A percentile compares a stretch with the other conserved stretches of the same genome.
These are phyloP conservation scores for Zygothrica quintamaculata DNA, from an alignment of 2,888 invertebrate species.

Conservation along the genomic window DNA sequence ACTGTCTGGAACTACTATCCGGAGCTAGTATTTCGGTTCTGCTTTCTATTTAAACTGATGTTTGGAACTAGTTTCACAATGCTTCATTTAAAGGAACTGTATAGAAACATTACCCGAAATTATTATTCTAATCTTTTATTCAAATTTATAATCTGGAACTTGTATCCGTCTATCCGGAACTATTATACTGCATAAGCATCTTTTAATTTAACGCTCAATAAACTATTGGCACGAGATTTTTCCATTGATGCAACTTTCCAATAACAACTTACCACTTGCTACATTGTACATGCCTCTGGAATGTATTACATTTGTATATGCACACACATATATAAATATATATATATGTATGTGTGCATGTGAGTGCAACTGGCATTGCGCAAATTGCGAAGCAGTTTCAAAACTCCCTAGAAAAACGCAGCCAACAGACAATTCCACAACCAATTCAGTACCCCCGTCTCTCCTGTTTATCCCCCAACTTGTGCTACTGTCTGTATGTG, in stretches of 20 bases:
- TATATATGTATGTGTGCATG: constrained; percentile 4
- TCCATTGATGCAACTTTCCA: constrained; percentile 6
- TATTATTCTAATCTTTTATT: too few species aligned
- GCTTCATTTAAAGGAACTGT: too few species aligned
- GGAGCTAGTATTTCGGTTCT: too few species aligned
- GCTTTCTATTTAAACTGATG: too few species aligned
- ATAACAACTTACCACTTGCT: neutral
- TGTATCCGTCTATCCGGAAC: too few species aligned
- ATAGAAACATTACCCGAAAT: too few species aligned
- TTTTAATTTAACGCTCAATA: constrained; percentile 82
- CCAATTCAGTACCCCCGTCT: too few species aligned
- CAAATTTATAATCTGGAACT: too few species aligned
- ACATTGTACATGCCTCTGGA: constrained; percentile 10
- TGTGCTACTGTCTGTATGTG: constrained; percentile 8
- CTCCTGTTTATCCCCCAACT: constrained; percentile 1
- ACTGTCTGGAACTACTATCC: too few species aligned
- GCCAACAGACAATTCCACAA: constrained; percentile 37
- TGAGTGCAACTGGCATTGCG: neutral
- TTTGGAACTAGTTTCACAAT: too few species aligned
- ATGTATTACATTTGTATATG: constrained; percentile 5
- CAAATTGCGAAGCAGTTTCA: constrained; percentile 21
- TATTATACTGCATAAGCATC: constrained; percentile 59
- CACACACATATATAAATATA: constrained; percentile 7
- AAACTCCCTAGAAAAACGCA: constrained; percentile 14
- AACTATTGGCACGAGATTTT: constrained; percentile 60